Evolutionary conservation across 1,140 invertebrate species (phyloP), one percentile per base, ranked within the genome.

Genomic region (Papilio aristodemus): DNA sequence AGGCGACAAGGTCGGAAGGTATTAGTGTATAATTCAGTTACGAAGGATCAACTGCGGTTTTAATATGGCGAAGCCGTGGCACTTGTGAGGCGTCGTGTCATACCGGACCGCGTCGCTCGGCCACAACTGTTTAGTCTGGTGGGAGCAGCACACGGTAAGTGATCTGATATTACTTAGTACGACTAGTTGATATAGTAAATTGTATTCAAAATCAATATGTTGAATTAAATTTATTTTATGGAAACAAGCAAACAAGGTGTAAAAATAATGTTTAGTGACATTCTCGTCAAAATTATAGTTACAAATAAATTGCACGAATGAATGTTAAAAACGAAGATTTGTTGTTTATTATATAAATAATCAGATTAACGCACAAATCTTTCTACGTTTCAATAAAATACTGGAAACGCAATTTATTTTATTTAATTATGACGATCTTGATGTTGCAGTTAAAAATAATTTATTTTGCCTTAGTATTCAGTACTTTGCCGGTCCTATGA

Each of bases 21-120:
- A 66, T 66, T 66, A 66, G 19, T 19, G 41, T 50, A 19, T 66
- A 66, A 66, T 66, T 66, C 63, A 66, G 63, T 66, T 66, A 66
- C 25, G 9, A 36, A 46, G 63, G 63, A 66, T 66, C 63, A 66
- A 36, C 25, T 66, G 41, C 25, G 76, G 68, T 66, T 71, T 80
- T 83, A 79, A 76, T 83, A 71, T 73, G 66, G 17, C 60, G 85
- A 89, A 90, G 86, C 88, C 88, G 73, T 58, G 43, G 75, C 82
- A 85, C 80, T 88, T 84, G 79, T 75, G 75, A 67, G 86, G 76
- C 36, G 69, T 87, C 87, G 14, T 41, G 25, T 19, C 36, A 58
- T 27, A 59, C 39, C 68, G 64, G 46, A 38, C 69, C 72, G 22
- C 41, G 9, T 10, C 22, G 8, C 63, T 11, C n/a, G 43, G 8